Base-by-base conservation (phyloP, 2,113 vertebrate species). In the Neogobius melanostomus region DNA sequence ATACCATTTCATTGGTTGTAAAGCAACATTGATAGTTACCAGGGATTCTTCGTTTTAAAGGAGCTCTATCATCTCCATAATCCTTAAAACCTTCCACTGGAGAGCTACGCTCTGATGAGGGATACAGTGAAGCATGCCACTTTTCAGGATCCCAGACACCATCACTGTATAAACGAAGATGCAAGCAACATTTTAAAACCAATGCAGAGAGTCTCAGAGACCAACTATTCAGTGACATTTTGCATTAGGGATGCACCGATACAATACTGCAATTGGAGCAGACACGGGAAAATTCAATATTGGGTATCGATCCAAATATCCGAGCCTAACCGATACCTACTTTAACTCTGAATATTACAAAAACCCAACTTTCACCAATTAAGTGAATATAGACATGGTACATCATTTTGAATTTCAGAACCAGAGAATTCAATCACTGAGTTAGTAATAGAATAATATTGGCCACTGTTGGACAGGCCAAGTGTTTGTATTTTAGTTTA, bases 121-220 rank as follows among this genome's bases (percentile, higher is more conserved):
- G 96, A 87, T 98, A 98, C 71, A 98, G 87, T 53, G 98, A 99
- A 1, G 97, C 96, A 81, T 98, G 97, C 98, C 98, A 99, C 88
- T 98, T 99, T 87, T 99, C 98, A 79, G 98, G 97, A 80, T 98
- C 98, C 98, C 98, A 99, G 66, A 99, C 95, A 3, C 98, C 97
- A 88, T 99, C 97, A 80, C 98, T 99, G 68, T 0, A 56, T 68
- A 78, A 80, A 28, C 64, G 74, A 11, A 61, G 43, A 45, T n/a
- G 15, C 3, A 15, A 60, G 6, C 0, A 80, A 36, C 28, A 36
- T 4, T 36, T 60, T 54, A 12, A 3, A 78, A 71, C 11, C 2
- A 46, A 51, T 12, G 28, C 28, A 54, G 36, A 76, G 7, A 62
- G 10, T 10, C 4, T 43, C 42, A 0, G 12, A 42, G 7, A 14